Percentiles rank a stretch among this genome's conserved stretches.
Conservation (phyloP, 2,797 vertebrate genomes). For the Myotis pilosus region DNA sequence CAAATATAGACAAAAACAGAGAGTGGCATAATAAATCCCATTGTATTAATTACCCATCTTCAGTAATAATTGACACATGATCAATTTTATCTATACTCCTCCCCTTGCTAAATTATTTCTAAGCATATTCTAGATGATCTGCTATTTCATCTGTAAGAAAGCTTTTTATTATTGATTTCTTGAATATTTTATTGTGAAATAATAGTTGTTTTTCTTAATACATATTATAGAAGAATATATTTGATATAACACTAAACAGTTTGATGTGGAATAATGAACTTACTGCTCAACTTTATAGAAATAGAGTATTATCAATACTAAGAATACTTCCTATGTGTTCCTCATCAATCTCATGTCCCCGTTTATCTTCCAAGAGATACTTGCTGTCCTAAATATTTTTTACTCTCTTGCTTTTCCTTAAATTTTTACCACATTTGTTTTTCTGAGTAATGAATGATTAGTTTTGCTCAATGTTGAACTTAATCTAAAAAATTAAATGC, state of each 20-base stretch:
- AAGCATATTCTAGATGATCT: not conserved
- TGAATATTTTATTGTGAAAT: slow-evolving; percentile 31
- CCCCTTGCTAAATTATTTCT: not conserved
- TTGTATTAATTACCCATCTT: not conserved
- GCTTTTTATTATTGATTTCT: slow-evolving; percentile 38
- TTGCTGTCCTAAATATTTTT: slow-evolving; percentile 23
- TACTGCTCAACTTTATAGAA: not conserved
- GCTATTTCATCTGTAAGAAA: not conserved
- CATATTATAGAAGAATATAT: not conserved
- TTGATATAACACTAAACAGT: slow-evolving; percentile 21
- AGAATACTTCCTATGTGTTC: not conserved
- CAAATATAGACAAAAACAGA: not conserved
- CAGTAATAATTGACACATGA: not conserved
- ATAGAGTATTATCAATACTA: not conserved
- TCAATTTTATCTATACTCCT: not conserved
- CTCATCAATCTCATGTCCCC: not conserved
- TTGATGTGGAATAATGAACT: slow-evolving; percentile 28
- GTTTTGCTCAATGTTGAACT: slow-evolving; percentile 38
- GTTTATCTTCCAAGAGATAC: not conserved
- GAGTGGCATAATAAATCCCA: not conserved
- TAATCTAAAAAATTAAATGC: not conserved
- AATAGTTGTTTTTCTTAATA: not conserved
- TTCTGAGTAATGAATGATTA: not conserved
- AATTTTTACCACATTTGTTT: not conserved
- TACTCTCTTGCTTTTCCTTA: slow-evolving; percentile 8